Conservation (phyloP, 2,113 vertebrate species). For the Aphelocoma coerulescens region DNA sequence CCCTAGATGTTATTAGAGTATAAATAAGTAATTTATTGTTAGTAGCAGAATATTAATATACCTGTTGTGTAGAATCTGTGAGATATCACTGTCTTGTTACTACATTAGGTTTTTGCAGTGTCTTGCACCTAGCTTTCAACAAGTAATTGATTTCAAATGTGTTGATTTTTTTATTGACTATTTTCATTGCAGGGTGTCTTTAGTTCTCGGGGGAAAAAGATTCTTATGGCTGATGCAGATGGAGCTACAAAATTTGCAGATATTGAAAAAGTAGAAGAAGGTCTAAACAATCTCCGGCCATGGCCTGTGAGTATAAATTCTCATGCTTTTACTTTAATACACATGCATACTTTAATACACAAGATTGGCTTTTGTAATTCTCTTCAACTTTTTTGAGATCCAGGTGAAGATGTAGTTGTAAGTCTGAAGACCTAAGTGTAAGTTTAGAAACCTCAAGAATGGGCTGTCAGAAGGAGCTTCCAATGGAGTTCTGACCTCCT, state of each 20-base stretch:
- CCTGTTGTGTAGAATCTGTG: background rate
- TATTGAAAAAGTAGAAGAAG: slow-evolving; percentile 89
- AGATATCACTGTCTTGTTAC: background rate
- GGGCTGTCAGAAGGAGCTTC: background rate
- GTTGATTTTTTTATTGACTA: background rate
- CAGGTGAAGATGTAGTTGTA: background rate
- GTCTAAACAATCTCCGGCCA: slow-evolving; percentile 75
- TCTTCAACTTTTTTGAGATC: background rate
- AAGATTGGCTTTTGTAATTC: background rate
- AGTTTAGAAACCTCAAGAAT: background rate
- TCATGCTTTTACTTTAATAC: background rate
- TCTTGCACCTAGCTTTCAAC: background rate
- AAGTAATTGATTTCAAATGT: background rate
- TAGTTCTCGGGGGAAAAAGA: slow-evolving; percentile 81
- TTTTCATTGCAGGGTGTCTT: slow-evolving; percentile 82
- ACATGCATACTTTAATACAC: background rate
- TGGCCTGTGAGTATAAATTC: slow-evolving; percentile 80
- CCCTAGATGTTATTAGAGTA: background rate
- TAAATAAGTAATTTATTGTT: background rate
- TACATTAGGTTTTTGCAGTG: background rate
- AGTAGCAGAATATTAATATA: background rate
- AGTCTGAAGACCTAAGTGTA: background rate
- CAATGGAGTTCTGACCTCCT: background rate
- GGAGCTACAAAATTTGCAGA: slow-evolving; percentile 95
- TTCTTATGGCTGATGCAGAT: slow-evolving; percentile 97